Base-by-base conservation (phyloP, 2,113 vertebrate genomes). In the Fulica atra region DNA sequence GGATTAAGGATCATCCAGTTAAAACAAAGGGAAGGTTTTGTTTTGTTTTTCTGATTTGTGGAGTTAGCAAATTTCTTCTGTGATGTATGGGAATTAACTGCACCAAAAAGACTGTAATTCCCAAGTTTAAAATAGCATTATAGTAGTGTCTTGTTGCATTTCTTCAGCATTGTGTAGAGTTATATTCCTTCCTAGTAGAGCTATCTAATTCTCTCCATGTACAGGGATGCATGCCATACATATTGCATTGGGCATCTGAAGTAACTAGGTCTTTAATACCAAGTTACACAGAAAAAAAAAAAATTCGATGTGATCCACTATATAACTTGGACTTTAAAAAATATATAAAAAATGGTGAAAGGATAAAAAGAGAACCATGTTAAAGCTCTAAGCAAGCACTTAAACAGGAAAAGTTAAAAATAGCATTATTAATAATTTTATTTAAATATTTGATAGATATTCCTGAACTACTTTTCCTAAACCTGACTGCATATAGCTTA, bases 331-430 rank as follows among this genome's bases (percentile, higher is more conserved):
- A 51, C 0, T 60, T 61, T n/a, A 3, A 10, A 40, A 24, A 40
- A 33, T 1, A 10, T 13, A 0, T 0, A 48, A 79, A 65, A 8
- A 86, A 9, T 14, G 12, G 2, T 1, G 3, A 82, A 93, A 61
- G 18, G 9, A 6, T 35, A 80, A 66, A n/a, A 44, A 28, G 4
- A 50, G 1, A 74, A 42, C 19, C 3, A n/a, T 29, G 2, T 38
- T 44, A 65, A 53, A 65, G 1, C 3, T 81, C 9, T 84, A 68
- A 87, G 10, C 28, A 81, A 82, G 9, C 3, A 35, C 29, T 79
- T 78, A 10, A 87, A 54, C 59, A 35, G 5, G 1, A 86, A 86
- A 68, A 71, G 5, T 36, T 36, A 36, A 57, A 82, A 65, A 46
- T 29, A 10, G 28, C 51, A 51, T 20, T 82, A 28, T 60, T 71